Conservation (phyloP, 1,140 invertebrate species). For the Meteorus sp. region DNA sequence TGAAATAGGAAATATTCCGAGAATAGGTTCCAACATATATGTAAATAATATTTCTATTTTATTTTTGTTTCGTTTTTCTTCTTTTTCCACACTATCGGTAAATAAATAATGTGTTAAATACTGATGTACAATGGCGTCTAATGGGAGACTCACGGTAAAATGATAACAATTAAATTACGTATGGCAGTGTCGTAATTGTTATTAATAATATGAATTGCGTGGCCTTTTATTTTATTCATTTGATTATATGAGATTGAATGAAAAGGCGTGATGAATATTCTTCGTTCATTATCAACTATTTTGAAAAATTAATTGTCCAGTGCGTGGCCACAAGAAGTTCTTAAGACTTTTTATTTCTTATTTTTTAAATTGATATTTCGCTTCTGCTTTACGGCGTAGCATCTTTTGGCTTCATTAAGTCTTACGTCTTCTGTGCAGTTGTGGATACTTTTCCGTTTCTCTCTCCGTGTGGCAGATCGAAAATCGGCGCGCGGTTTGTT, state of each 20-base stretch:
- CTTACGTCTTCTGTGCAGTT: slow-evolving; percentile 32
- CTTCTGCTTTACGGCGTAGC: slow-evolving; percentile 39
- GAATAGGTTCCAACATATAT: slow-evolving; percentile 40
- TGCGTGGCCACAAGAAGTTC: too few species aligned
- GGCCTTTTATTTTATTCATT: too few species aligned
- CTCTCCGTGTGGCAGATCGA: background rate
- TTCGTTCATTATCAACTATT: background rate
- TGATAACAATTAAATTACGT: slow-evolving; percentile 37
- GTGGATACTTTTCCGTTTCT: slow-evolving; percentile 1
- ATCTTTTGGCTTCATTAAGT: slow-evolving; percentile 52
- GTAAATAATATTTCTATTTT: slow-evolving; percentile 23
- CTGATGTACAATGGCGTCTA: slow-evolving; percentile 54
- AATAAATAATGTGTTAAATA: slow-evolving; percentile 59
- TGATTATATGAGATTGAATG: background rate
- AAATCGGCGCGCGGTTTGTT: too few species aligned
- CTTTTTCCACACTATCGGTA: slow-evolving; percentile 36
- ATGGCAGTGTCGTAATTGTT: slow-evolving; percentile 48
- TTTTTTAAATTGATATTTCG: slow-evolving; percentile 22
- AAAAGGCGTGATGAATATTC: background rate
- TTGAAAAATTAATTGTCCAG: background rate
- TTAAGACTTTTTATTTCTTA: too few species aligned
- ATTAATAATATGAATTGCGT: background rate
- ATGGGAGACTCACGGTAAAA: slow-evolving; percentile 35
- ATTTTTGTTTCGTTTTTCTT: slow-evolving; percentile 29
- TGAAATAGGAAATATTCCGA: too few species aligned